Conservation (phyloP, 1,140 invertebrate genomes). For the Episyrphus balteatus region DNA sequence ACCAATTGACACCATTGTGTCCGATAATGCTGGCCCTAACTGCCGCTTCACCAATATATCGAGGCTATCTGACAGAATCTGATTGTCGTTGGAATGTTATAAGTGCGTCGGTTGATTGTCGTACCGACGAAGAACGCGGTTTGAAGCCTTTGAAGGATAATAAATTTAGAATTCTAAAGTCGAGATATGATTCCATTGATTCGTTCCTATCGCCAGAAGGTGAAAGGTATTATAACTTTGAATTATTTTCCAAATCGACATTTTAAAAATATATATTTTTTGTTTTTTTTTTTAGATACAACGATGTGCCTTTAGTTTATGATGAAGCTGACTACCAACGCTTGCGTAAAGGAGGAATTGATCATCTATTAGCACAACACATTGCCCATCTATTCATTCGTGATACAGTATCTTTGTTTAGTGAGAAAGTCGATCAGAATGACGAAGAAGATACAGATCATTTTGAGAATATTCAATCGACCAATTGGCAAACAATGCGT, state of each 20-base stretch:
- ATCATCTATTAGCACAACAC: conserved; percentile 83
- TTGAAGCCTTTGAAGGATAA: conserved; percentile 59
- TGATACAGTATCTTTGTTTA: conserved; percentile 92
- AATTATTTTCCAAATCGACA: background rate
- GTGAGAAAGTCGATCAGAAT: conserved; percentile 91
- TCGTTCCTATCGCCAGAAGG: conserved; percentile 86
- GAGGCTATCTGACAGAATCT: conserved; percentile 86
- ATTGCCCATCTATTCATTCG: conserved; percentile 97
- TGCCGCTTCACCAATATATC: conserved; percentile 88
- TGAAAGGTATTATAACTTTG: conserved; percentile 43
- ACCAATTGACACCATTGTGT: conserved; percentile 93
- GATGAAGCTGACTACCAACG: conserved; percentile 69
- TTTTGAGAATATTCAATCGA: conserved; percentile 99
- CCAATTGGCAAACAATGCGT: conserved; percentile 99
- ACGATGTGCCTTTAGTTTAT: conserved; percentile 56
- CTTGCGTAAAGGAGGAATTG: conserved; percentile 77
- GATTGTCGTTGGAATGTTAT: conserved; percentile 98
- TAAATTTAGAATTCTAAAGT: conserved; percentile 87
- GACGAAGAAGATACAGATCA: conserved; percentile 93
- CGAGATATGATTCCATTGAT: conserved; percentile 95
- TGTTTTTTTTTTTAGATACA: conserved; percentile 16
- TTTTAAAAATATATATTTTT: background rate
- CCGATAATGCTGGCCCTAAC: conserved; percentile 96
- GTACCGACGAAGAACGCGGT: conserved; percentile 88
- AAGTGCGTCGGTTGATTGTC: conserved; percentile 87